Conservation (phyloP, 2,888 invertebrate genomes). For the Nineta flava region DNA sequence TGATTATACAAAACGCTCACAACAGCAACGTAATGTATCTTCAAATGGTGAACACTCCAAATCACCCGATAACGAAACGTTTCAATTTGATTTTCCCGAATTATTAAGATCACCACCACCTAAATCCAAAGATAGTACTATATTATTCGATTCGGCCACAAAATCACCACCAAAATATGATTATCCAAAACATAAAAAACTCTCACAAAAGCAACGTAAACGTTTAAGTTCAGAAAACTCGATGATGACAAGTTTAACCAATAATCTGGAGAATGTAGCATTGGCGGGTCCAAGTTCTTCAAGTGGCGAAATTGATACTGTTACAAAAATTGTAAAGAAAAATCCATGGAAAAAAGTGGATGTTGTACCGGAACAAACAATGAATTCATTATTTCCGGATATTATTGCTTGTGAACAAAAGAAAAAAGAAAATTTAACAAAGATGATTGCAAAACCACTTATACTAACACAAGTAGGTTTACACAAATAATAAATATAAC, state of each 20-base stretch:
- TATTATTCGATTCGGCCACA: no score
- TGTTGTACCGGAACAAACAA: slow-evolving; percentile 17
- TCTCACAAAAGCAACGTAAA: slow-evolving; percentile 49
- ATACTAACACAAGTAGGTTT: slow-evolving; percentile 52
- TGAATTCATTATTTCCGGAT: slow-evolving; percentile 29
- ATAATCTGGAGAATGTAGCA: background rate
- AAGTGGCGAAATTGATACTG: slow-evolving; percentile 6
- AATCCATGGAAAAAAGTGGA: slow-evolving; percentile 35
- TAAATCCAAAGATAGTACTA: background rate
- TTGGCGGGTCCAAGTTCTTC: background rate
- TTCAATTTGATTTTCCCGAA: no score
- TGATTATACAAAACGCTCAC: background rate
- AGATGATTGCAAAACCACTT: slow-evolving; percentile 57
- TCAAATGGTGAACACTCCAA: background rate
- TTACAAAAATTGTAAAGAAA: slow-evolving; percentile 23
- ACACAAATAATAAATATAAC: no score
- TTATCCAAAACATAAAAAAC: slow-evolving; percentile 23
- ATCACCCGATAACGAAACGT: no score
- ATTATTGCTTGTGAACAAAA: slow-evolving; percentile 60
- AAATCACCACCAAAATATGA: slow-evolving; percentile 5
- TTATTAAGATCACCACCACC: background rate
- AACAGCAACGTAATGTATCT: background rate
- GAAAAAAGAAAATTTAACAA: slow-evolving; percentile 52
- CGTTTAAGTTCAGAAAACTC: slow-evolving; percentile 22
- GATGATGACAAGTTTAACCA: background rate